Conservation (phyloP, 2,113 vertebrate species). For the Odontophorus gujanensis region DNA sequence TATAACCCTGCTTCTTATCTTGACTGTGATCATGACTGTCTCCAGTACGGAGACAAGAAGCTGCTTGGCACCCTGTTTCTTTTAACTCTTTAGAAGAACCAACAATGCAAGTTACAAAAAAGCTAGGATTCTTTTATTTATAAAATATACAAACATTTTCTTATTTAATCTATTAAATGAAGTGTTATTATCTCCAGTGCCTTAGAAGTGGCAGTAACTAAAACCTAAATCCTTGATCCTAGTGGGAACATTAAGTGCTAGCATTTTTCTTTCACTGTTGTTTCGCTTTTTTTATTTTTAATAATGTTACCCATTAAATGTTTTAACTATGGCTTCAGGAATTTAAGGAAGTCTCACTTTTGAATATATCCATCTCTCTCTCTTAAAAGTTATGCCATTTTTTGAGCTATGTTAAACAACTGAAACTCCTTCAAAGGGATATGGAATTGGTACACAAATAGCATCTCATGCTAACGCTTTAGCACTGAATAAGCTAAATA, state of each 20-base stretch:
- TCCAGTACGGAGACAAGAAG: neutral
- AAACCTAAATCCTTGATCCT: constrained; percentile 7
- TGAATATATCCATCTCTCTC: neutral
- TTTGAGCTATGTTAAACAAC: neutral
- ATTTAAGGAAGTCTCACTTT: constrained; percentile 3
- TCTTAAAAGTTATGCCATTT: neutral
- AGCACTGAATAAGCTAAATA: neutral
- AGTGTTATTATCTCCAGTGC: neutral
- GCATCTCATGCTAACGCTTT: neutral
- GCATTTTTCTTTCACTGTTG: neutral
- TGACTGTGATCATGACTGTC: neutral
- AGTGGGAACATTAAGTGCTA: neutral
- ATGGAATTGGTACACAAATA: neutral
- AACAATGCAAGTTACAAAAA: neutral
- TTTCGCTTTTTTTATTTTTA: neutral
- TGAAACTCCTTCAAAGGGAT: neutral
- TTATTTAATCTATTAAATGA: constrained; percentile 47
- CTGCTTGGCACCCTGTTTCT: neutral
- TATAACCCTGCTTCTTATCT: neutral
- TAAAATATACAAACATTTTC: constrained; percentile 15
- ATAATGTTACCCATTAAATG: neutral
- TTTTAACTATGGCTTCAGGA: constrained; percentile 35
- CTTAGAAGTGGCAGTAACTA: neutral
- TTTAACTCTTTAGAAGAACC: neutral
- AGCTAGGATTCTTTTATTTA: neutral